phyloP scores from a whole-genome alignment of 2,888 invertebrate species.

The Caenorhabditis japonica region DNA sequence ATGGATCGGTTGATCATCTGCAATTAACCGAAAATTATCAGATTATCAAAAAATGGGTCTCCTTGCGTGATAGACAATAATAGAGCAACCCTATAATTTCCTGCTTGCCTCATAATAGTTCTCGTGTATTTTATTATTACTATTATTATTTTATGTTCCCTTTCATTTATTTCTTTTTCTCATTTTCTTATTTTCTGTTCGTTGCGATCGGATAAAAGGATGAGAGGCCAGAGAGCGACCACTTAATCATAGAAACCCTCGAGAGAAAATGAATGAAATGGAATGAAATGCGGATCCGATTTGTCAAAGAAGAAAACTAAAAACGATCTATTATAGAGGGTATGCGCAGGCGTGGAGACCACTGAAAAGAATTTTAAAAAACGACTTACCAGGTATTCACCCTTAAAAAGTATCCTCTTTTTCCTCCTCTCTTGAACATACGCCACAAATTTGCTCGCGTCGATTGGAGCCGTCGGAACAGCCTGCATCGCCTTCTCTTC shows the following conservation, averaged over 20 bases:
- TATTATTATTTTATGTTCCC: no score
- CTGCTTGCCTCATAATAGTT: no score
- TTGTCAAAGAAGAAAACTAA: not conserved
- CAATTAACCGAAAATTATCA: slow-evolving; percentile 12
- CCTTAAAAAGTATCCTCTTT: slow-evolving; percentile 77
- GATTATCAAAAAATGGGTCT: no score
- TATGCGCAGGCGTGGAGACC: not conserved
- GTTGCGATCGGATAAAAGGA: no score
- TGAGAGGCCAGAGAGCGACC: no score
- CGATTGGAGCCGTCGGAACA: slow-evolving; percentile 76
- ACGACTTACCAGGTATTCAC: slow-evolving; percentile 76
- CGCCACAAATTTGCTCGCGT: slow-evolving; percentile 75
- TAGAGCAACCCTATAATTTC: slow-evolving; percentile 10
- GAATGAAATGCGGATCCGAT: not conserved
- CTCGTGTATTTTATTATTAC: no score
- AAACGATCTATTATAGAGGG: slow-evolving; percentile 20
- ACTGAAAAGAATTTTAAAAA: no score
- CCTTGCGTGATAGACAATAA: no score
- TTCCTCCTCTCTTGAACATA: slow-evolving; percentile 77
- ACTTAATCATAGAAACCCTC: no score
- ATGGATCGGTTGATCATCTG: slow-evolving; percentile 77
- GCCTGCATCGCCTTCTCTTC: slow-evolving; percentile 78
- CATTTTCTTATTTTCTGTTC: no score
- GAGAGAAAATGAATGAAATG: no score
- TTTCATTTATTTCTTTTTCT: no score